Evolutionary conservation across 2,797 vertebrate genomes (phyloP), one percentile per base, ranked within the genome.

Genomic region (Atherinosoma microstoma): DNA sequence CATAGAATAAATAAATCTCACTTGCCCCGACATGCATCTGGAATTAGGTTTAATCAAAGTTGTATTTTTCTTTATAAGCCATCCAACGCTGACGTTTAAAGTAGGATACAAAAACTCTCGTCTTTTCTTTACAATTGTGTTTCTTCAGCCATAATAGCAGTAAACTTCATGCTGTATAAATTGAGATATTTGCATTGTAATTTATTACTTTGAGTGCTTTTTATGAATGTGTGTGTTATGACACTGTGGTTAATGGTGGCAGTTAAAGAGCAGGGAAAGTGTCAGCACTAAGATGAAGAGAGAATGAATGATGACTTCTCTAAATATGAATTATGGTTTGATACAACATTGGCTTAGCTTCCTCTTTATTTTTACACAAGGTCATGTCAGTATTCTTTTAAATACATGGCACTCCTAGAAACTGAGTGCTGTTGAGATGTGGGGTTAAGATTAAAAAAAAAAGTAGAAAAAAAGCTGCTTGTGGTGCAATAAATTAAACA

Each of bases 301-400:
- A 15, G 75, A 20, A 64, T 83, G 86, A 87, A 74, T 84, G 72
- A 89, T 67, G 62, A 60, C 78, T 77, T 79, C 57, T 80, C 64
- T 64, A 60, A 64, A 79, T 84, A 53, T 73, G 77, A 86, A 71
- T 85, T 79, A 86, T 56, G 67, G 76, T 77, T 76, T 83, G 83
- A 84, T 84, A 82, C 68, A 83, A 80, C 86, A 69, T 64, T 85
- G 67, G 76, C 82, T 85, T 74, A 82, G 66, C 79, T 84, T 86
- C 79, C 79, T 84, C 80, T 80, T 80, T 83, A 79, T 75, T 83
- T 87, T 89, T 73, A 85, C 80, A 80, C 80, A 78, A 83, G 85
- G 82, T 87, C 80, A 58, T 11, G 45, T 71, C 70, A 60, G 61
- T 56, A 6, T 76, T 73, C 30, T 70, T 76, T 70, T 38, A 77